A percentile compares a stretch with the other conserved stretches of the same genome.
Conservation (phyloP, 1,140 invertebrate species). For the Proales similis region DNA sequence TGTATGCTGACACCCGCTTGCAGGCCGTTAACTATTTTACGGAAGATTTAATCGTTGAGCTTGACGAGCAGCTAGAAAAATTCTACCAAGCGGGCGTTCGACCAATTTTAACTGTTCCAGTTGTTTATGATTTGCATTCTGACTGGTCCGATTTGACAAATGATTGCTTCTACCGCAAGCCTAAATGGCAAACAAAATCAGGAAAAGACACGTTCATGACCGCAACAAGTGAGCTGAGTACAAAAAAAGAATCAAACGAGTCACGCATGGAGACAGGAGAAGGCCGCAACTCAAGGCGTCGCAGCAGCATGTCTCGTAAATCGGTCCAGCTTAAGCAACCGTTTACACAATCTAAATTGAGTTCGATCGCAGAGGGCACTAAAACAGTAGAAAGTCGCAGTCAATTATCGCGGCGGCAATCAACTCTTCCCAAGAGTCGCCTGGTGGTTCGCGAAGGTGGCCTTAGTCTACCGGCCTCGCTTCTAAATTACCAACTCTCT, state of each 20-base stretch:
- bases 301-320: no score
- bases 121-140: constrained; percentile 25
- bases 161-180: background rate
- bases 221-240: no score
- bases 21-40: constrained; percentile 26
- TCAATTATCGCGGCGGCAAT: background rate
- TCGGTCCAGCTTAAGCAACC: no score
- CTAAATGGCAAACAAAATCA: constrained; percentile 32
- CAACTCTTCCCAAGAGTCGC: constrained; percentile 12
- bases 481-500: constrained; percentile 15
- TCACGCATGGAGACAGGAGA: no score
- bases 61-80: constrained; percentile 1
- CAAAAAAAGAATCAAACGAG: no score
- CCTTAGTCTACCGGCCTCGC: background rate
- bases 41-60: constrained; percentile 20
- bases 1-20: constrained; percentile 14
- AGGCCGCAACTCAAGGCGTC: no score
- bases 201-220: no score
- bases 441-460: background rate
- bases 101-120: constrained; percentile 1
- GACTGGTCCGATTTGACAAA: constrained; percentile 36
- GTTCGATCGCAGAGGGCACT: background rate
- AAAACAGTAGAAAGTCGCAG: background rate
- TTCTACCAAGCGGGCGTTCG: background rate
- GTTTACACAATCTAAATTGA: background rate